phyloP scores from a whole-genome alignment of 2,888 invertebrate genomes.

The Andrena praecox region DNA sequence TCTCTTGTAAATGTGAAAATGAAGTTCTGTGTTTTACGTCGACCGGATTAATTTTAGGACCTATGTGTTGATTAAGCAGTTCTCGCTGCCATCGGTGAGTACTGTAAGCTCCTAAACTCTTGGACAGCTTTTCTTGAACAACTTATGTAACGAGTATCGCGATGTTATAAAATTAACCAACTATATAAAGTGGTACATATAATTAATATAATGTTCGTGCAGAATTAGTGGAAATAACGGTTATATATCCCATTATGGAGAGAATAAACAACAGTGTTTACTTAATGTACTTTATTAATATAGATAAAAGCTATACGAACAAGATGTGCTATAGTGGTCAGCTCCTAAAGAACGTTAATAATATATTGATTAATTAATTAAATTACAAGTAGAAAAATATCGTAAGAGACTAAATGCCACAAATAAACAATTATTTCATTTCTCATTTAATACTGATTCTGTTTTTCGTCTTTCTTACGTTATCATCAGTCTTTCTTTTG shows the following conservation, averaged over 20 bases:
- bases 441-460: slow-evolving; percentile 54
- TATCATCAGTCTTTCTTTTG: slow-evolving; percentile 42
- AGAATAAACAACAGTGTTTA: slow-evolving; percentile 46
- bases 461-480: slow-evolving; percentile 36
- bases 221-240: slow-evolving; percentile 9
- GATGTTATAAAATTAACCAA: no score
- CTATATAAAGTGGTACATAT: background rate
- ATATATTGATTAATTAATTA: slow-evolving; percentile 50
- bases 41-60: no score
- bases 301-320: slow-evolving; percentile 83
- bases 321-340: slow-evolving; percentile 81
- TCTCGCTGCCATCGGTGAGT: no score
- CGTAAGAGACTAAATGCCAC: slow-evolving; percentile 39
- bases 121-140: no score
- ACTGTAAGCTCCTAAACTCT: no score
- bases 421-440: slow-evolving; percentile 39
- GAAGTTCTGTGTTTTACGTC: no score
- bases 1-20: no score
- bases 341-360: slow-evolving; percentile 77
- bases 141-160: no score
- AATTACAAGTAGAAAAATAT: slow-evolving; percentile 57
- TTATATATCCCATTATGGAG: background rate
- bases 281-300: slow-evolving; percentile 75
- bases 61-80: no score
- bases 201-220: background rate